These are phyloP conservation scores for Pipistrellus pipistrellus DNA, from an alignment of 2,797 vertebrate species.

Conservation along the genomic window DNA sequence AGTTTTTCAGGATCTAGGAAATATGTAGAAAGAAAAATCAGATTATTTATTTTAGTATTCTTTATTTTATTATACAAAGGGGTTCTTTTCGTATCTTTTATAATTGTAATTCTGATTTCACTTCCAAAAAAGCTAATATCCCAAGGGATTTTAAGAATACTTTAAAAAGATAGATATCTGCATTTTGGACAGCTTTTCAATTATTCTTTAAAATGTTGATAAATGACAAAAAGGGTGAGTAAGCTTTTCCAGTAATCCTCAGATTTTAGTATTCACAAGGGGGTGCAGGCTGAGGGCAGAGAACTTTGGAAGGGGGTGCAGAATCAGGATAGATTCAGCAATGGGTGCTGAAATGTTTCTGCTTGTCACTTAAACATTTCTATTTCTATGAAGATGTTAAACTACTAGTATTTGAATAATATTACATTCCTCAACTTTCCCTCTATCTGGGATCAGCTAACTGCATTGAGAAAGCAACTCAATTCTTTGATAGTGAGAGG, in stretches of 20 bases:
- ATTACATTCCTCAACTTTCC: not conserved
- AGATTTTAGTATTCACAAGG: not conserved
- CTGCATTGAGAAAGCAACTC: not conserved
- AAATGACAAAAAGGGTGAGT: not conserved
- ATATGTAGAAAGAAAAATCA: not conserved
- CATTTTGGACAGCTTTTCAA: not conserved
- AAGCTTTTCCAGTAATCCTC: not conserved
- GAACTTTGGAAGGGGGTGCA: not conserved
- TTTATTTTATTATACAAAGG: conserved; percentile 34
- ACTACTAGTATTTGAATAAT: not conserved
- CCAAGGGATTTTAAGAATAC: conserved; percentile 9
- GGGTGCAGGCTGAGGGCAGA: not conserved
- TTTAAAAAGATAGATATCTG: not conserved
- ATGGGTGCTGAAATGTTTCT: not conserved
- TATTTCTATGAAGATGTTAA: not conserved
- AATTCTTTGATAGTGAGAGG: not conserved
- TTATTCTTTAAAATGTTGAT: not conserved
- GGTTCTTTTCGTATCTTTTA: not conserved
- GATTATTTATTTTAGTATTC: not conserved
- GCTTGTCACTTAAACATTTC: not conserved
- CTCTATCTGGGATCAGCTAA: not conserved
- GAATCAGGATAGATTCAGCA: not conserved
- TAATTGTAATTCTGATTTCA: conserved; percentile 34
- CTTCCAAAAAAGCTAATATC: not conserved
- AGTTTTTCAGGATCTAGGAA: not conserved